A percentile compares a stretch with the other conserved stretches of the same genome.
Evolutionary conservation across 2,888 invertebrate genomes (phyloP).

Genomic region (Neoaliturus tenellus): DNA sequence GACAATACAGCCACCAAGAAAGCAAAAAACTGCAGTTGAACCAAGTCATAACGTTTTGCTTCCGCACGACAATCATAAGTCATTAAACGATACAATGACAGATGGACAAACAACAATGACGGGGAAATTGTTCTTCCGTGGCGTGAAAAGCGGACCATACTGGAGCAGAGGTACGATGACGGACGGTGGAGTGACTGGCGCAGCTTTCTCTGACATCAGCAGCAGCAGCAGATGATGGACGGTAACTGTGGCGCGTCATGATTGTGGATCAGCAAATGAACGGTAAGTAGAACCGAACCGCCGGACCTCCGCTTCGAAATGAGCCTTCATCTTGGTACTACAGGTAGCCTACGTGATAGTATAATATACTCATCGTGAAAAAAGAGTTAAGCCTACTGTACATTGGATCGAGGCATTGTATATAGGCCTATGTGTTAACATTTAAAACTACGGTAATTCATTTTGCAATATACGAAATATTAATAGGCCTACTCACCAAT

Average conservation of each 20-base stretch:
- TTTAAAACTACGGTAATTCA: too few relatives aligned
- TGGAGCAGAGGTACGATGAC: not conserved
- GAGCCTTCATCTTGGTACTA: too few relatives aligned
- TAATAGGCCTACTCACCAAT: too few relatives aligned
- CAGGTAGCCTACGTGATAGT: too few relatives aligned
- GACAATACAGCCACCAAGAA: not conserved
- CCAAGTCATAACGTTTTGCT: not conserved
- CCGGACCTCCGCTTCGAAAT: too few relatives aligned
- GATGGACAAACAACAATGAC: conserved; percentile 6
- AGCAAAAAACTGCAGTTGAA: not conserved
- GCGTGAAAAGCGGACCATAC: not conserved
- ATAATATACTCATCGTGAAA: too few relatives aligned
- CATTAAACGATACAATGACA: conserved; percentile 5
- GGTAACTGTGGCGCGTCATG: not conserved
- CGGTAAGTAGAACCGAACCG: not conserved
- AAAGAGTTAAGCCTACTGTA: too few relatives aligned
- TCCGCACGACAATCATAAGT: not conserved
- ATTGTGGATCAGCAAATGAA: not conserved
- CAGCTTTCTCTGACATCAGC: conserved; percentile 11
- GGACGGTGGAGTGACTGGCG: conserved; percentile 3
- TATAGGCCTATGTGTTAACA: too few relatives aligned
- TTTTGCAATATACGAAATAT: too few relatives aligned
- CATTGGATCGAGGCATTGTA: too few relatives aligned
- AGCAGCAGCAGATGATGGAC: not conserved
- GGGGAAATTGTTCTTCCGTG: not conserved